A percentile compares a stretch with the other conserved stretches of the same genome.
Conservation (phyloP, 2,888 invertebrate genomes). For the Caenorhabditis panamensis region DNA sequence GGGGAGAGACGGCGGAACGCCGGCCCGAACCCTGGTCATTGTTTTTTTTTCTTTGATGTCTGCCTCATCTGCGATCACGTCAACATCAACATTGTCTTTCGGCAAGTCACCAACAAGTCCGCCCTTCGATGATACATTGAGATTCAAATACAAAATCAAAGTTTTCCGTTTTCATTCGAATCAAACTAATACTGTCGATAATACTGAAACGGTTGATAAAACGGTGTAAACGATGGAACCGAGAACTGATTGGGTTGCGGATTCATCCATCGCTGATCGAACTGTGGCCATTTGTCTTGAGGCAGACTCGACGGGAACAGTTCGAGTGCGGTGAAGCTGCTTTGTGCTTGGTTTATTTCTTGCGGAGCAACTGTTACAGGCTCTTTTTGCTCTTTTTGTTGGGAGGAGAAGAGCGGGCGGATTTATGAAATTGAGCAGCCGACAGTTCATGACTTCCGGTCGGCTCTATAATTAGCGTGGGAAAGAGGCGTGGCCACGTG, state of each 20-base stretch:
- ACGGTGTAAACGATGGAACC: slow-evolving; percentile 50
- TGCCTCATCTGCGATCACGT: too few species aligned
- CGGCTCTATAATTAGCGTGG: slow-evolving; percentile 60
- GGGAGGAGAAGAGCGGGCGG: slow-evolving; percentile 45
- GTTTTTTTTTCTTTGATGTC: too few species aligned
- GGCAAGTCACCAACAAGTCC: neutral
- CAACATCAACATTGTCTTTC: too few species aligned
- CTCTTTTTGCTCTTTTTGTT: slow-evolving; percentile 32
- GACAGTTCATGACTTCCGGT: too few species aligned
- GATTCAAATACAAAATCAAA: neutral
- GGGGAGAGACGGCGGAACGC: too few species aligned
- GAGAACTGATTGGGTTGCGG: slow-evolving; percentile 49
- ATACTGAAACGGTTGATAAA: slow-evolving; percentile 57
- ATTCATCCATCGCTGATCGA: slow-evolving; percentile 57
- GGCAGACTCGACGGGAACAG: slow-evolving; percentile 55
- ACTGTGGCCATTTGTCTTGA: slow-evolving; percentile 54
- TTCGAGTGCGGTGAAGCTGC: slow-evolving; percentile 53
- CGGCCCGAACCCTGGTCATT: too few species aligned
- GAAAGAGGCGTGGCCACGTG: slow-evolving; percentile 58
- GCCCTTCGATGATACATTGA: too few species aligned
- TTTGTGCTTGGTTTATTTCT: slow-evolving; percentile 41
- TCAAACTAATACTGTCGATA: slow-evolving; percentile 40
- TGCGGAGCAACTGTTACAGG: slow-evolving; percentile 44
- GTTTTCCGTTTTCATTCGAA: neutral
- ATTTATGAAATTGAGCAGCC: too few species aligned